phyloP scores from a whole-genome alignment of 1,140 invertebrate genomes.

The Cotesia typhae region DNA sequence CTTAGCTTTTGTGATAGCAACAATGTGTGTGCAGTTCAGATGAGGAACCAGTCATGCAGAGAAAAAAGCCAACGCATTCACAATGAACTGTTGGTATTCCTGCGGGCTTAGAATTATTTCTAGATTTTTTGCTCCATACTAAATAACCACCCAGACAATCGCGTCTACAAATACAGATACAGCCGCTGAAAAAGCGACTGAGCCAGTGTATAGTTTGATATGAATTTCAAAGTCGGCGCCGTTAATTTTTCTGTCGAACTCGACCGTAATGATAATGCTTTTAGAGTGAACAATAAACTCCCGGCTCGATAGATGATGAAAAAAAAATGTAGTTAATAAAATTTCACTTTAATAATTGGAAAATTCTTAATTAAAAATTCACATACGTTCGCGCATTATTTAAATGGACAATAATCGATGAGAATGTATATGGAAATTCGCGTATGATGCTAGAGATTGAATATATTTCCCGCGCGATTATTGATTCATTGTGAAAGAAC shows the following conservation, averaged over 20 bases:
- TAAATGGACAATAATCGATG: conserved; percentile 17
- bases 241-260: background rate
- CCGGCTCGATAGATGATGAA: no score
- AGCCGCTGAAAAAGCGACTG: no score
- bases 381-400: background rate
- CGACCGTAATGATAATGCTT: no score
- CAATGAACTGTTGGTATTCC: background rate
- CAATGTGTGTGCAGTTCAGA: conserved; percentile 14
- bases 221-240: no score
- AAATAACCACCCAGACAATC: background rate
- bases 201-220: no score
- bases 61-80: conserved; percentile 7
- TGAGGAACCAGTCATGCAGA: conserved; percentile 15
- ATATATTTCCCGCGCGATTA: conserved; percentile 2
- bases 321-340: no score
- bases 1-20: background rate
- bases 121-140: background rate
- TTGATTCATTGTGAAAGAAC: conserved; percentile 16
- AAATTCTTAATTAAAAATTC: background rate
- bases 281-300: no score
- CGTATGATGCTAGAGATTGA: conserved; percentile 13
- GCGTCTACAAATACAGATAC: background rate
- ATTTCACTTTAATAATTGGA: no score
- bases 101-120: conserved; percentile 8
- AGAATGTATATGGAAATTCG: background rate